Evolutionary conservation across 2,113 vertebrate species (phyloP), one percentile per base, ranked within the genome.

Genomic region (Urocitellus parryii): DNA sequence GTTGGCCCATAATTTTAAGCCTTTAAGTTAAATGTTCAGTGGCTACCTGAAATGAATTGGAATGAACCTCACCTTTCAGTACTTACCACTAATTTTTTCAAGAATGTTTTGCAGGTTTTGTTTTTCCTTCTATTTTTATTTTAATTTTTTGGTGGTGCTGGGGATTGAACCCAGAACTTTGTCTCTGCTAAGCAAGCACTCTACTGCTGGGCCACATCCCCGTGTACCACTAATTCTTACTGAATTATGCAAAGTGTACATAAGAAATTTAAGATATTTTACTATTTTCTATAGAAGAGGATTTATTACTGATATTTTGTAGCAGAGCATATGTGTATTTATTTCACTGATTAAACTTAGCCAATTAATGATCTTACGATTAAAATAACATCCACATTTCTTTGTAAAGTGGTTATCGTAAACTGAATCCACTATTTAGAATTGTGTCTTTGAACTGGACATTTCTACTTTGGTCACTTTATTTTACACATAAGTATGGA

Each of bases 391-490:
- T 68, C 65, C 27, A 81, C 32, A 16, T 91, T 88, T 96, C 74
- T 95, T 90, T 96, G 22, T 22, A 93, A 93, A 97, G 80, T 18
- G 78, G 56, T 10, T 74, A 42, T 58, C 96, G 96, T 92, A 97
- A 96, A 83, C 14, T 32, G 37, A 68, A 8, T 81, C 91, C 32
- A 22, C 58, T 79, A 61, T 68, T 91, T 65, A 65, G 27, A 39
- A 65, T 42, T 74, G 18, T 56, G 95, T 93, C 39, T 77, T 32
- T 61, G 20, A 90, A 65, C 9, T 72, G 3, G 53, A n/a, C 10
- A 39, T 63, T 91, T 78, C 72, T 90, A 22, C 34, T 45, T 63
- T 84, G 51, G 51, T 93, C 34, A 95, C 56, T 95, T 56, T 92
- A 74, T 88, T 94, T 94, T 85, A 51, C 48, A 63, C 53, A 51